Base-by-base conservation (phyloP, 2,888 invertebrate species). In the Dynastes hyllus region DNA sequence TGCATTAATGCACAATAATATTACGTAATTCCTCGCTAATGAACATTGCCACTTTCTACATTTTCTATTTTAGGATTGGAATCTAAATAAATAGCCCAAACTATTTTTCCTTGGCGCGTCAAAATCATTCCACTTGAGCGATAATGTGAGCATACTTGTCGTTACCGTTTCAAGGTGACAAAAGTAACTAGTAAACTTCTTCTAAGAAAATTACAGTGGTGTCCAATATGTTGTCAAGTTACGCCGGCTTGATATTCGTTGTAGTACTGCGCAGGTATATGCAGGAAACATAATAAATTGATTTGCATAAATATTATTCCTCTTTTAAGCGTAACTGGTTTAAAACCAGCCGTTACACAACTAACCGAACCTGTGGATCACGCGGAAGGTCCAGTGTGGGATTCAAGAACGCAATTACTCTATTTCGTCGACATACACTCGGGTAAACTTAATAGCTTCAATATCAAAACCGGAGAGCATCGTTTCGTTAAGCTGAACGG, bases 311-410 rank as follows among this genome's bases (percentile, higher is more conserved):
- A 4, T 22, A 45, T 45, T 45, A 45, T 11, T 45, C 45, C 11
- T 8, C 2, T 45, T 71, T 53, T 51, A 29, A 78, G 78, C 45
- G 11, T 45, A 45, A 11, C 45, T 6, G 45, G 9, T 8, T 11
- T 45, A 8, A 58, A 70, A n/a, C 82, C 82, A 9, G 75, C 70
- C 11, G 66, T 82, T 22, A 80, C 70, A 22, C 82, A 82, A 80
- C 29, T 85, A 16, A 85, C 86, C 11, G 79, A 80, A 37, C 86
- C 86, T 6, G 79, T 85, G 6, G 83, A 83, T 6, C 90, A 91
- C 70, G 88, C 87, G 0, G 92, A 92, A 86, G 91, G 91, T 2
- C 91, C 91, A 5, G 89, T 90, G 78, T 92, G 91, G 91, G 89
- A 91, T 76, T 81, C 84, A 0, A 81, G 83, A 27, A 86, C 87